Evolutionary conservation across 2,797 vertebrate species (phyloP).

Genomic region (Enteromius treurensis): DNA sequence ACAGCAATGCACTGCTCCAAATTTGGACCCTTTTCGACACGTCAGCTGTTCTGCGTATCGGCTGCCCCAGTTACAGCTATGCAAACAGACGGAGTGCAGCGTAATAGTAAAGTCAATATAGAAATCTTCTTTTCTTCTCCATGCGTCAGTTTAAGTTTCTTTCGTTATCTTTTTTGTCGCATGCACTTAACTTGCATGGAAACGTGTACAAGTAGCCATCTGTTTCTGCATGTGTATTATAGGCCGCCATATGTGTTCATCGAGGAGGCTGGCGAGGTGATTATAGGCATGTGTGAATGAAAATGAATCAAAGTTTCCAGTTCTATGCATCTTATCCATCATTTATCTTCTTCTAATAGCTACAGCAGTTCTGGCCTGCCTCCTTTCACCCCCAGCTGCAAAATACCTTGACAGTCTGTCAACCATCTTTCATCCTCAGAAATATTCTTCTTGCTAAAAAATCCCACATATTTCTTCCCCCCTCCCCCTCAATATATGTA

Average conservation of each 20-base stretch:
- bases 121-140: not conserved
- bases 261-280: slow-evolving; percentile 10
- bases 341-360: slow-evolving; percentile 35
- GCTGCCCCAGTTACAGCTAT: slow-evolving; percentile 61
- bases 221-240: not conserved
- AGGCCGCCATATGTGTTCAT: slow-evolving; percentile 26
- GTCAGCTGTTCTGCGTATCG: slow-evolving; percentile 62
- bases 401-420: not conserved
- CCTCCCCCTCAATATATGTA: too few species aligned
- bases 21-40: slow-evolving; percentile 62
- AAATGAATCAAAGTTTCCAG: slow-evolving; percentile 50
- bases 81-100: slow-evolving; percentile 63
- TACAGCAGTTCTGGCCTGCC: slow-evolving; percentile 20
- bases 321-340: slow-evolving; percentile 37
- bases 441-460: not conserved
- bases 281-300: slow-evolving; percentile 41
- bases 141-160: not conserved
- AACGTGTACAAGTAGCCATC: not conserved
- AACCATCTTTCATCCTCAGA: not conserved
- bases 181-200: slow-evolving; percentile 8
- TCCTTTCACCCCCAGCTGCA: slow-evolving; percentile 54
- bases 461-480: not conserved
- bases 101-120: slow-evolving; percentile 57
- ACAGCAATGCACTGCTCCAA: slow-evolving; percentile 49
- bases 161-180: not conserved